Evolutionary conservation across 2,797 vertebrate genomes (phyloP).

Genomic region (Phalloptychus januarius): DNA sequence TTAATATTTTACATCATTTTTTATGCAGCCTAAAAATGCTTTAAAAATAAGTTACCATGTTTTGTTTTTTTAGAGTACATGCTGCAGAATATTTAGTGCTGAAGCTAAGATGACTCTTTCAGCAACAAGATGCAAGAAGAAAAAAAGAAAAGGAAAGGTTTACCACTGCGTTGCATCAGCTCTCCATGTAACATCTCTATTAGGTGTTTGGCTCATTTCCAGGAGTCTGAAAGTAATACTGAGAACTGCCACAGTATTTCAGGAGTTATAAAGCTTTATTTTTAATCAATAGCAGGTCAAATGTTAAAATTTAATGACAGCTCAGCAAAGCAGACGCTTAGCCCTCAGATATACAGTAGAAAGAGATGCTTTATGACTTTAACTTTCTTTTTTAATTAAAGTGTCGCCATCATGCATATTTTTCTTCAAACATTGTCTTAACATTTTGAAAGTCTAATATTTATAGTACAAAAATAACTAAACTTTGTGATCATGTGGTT

Average conservation of each 20-base stretch:
- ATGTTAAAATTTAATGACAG: neutral
- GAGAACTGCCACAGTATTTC: neutral
- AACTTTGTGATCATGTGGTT: neutral
- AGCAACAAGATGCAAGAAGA: neutral
- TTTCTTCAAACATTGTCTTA: neutral
- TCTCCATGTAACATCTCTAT: neutral
- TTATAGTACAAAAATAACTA: neutral
- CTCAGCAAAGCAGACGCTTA: neutral
- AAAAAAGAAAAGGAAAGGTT: neutral
- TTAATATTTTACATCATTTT: neutral
- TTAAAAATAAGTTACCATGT: neutral
- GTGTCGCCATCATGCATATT: neutral
- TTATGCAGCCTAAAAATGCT: neutral
- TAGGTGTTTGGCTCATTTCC: constrained; percentile 2
- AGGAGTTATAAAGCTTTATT: neutral
- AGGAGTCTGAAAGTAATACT: neutral
- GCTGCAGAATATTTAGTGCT: neutral
- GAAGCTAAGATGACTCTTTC: neutral
- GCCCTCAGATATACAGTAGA: neutral
- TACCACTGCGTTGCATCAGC: constrained; percentile 5
- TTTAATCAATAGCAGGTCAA: neutral
- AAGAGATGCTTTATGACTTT: neutral
- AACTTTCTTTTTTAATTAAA: neutral
- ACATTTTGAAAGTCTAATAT: neutral
- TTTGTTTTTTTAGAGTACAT: neutral